A percentile compares a stretch with the other conserved stretches of the same genome.
Evolutionary conservation across 2,888 invertebrate species (phyloP).

Genomic region (Drosophila koepferae): DNA sequence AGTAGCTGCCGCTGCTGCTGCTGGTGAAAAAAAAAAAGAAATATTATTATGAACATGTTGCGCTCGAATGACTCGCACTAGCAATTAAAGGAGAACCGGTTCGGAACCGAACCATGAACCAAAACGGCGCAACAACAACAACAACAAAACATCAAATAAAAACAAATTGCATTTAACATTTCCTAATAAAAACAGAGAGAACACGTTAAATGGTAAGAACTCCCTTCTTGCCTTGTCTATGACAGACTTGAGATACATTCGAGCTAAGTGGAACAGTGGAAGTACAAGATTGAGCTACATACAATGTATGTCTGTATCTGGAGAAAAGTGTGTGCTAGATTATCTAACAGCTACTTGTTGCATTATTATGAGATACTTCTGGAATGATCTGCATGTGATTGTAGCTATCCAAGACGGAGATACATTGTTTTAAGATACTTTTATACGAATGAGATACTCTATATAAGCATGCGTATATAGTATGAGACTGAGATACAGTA

Average conservation of each 20-base stretch:
- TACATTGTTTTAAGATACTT: neutral
- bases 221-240: no score
- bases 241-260: neutral
- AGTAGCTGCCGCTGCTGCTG: constrained; percentile 36
- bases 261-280: no score
- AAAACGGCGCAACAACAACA: constrained; percentile 16
- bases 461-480: no score
- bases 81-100: constrained; percentile 47
- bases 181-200: neutral
- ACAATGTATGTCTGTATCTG: no score
- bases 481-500: neutral
- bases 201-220: neutral
- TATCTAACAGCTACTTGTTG: no score
- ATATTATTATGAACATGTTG: constrained; percentile 63
- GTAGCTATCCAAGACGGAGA: neutral
- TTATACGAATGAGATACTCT: no score
- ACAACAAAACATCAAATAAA: constrained; percentile 8
- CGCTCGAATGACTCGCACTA: constrained; percentile 50
- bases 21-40: constrained; percentile 15
- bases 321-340: no score
- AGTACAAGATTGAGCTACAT: no score
- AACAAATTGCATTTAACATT: constrained; percentile 28
- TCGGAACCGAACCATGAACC: constrained; percentile 60
- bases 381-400: no score
- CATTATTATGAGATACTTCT: no score